These are phyloP conservation scores for Lysandra bellargus DNA, from an alignment of 2,888 invertebrate genomes.

Conservation along the genomic window DNA sequence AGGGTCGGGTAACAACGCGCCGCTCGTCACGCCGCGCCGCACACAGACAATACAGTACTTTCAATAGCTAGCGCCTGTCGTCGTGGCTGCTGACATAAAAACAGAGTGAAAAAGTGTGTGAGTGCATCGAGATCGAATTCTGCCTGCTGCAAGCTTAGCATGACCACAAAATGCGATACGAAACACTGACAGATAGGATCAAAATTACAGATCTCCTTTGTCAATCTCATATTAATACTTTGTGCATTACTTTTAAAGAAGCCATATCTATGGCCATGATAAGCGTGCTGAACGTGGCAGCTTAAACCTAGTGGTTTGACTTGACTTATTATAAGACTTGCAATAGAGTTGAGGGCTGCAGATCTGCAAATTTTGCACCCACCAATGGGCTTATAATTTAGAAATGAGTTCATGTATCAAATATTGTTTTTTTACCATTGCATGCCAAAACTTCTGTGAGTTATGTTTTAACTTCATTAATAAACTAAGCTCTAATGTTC, in stretches of 20 bases:
- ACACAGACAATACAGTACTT: constrained; percentile 57
- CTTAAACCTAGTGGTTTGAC: no score
- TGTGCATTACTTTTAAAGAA: no score
- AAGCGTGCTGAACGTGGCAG: no score
- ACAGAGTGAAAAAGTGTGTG: background rate
- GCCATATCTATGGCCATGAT: no score
- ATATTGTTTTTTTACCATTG: background rate
- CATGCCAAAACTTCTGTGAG: background rate
- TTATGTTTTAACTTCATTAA: background rate
- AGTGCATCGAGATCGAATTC: background rate
- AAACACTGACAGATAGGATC: no score
- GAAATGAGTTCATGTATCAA: background rate
- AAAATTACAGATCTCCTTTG: no score
- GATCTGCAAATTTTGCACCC: background rate
- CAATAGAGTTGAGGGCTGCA: background rate
- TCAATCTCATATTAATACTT: no score
- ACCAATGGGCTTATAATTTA: background rate
- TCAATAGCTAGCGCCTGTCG: constrained; percentile 32
- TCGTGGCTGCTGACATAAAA: background rate
- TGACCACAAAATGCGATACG: no score
- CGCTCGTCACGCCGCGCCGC: constrained; percentile 49
- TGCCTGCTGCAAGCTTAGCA: no score
- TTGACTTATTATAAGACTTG: background rate
- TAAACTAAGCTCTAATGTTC: background rate
- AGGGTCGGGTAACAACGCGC: constrained; percentile 48